These are phyloP conservation scores for Macrosteles quadrilineatus DNA, from an alignment of 1,140 invertebrate genomes.

Conservation along the genomic window DNA sequence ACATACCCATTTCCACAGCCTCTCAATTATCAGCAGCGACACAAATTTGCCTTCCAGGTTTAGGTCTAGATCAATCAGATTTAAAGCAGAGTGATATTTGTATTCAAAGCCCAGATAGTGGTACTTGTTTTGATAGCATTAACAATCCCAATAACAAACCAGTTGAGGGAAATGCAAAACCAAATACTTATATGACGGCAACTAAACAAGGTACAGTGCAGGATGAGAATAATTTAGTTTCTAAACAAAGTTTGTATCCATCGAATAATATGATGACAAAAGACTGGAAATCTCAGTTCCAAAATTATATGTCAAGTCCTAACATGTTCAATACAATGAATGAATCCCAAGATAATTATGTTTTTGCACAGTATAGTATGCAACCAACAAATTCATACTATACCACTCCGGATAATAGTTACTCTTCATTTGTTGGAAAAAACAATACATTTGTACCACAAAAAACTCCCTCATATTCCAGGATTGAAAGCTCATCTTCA, in stretches of 20 bases:
- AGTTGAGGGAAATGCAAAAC: constrained; percentile 6
- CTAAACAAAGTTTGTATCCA: constrained; percentile 19
- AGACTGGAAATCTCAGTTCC: constrained; percentile 27
- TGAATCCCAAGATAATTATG: constrained; percentile 26
- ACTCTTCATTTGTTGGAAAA: background rate
- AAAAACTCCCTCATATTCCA: background rate
- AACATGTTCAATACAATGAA: constrained; percentile 20
- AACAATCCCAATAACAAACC: background rate
- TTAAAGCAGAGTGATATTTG: constrained; percentile 32
- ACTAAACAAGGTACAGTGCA: constrained; percentile 8
- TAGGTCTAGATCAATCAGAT: constrained; percentile 26
- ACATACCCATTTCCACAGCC: constrained; percentile 1
- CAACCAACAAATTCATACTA: constrained; percentile 21
- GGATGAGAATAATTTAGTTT: background rate
- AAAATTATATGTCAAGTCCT: constrained; percentile 29
- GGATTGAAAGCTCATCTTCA: background rate
- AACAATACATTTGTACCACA: background rate
- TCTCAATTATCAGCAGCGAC: background rate
- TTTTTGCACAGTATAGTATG: constrained; percentile 8
- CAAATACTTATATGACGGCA: background rate
- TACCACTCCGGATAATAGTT: constrained; percentile 1
- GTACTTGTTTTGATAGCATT: constrained; percentile 27
- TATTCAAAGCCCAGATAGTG: constrained; percentile 21
- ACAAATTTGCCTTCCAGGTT: background rate
- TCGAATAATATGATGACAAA: constrained; percentile 6